Evolutionary conservation across 2,113 vertebrate species (phyloP).

Genomic region (Nothobranchius kuhntae): DNA sequence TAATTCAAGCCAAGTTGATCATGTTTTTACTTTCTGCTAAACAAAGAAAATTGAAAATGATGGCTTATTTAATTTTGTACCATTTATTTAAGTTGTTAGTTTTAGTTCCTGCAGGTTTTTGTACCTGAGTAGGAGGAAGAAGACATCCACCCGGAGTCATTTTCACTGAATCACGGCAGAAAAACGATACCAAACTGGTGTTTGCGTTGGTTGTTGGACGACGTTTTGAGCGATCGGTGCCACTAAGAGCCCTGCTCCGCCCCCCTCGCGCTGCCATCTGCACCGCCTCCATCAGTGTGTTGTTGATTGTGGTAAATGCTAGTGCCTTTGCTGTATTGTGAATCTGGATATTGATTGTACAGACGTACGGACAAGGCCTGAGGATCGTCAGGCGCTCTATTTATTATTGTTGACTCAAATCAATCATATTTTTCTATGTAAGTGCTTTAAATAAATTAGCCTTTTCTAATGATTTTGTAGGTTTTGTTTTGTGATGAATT

Average conservation of each 20-base stretch:
- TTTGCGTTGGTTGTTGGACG: conserved; percentile 7
- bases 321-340: conserved; percentile 84
- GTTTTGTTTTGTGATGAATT: neutral
- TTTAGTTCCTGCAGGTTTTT: no score
- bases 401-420: conserved; percentile 83
- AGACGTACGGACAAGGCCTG: conserved; percentile 74
- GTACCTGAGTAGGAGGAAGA: no score
- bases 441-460: conserved; percentile 84
- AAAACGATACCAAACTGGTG: neutral
- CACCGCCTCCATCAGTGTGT: conserved; percentile 60
- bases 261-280: conserved; percentile 20
- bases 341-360: conserved; percentile 83
- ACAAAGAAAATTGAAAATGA: no score
- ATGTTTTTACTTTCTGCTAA: no score
- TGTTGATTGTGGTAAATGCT: conserved; percentile 77
- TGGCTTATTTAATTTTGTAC: no score
- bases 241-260: conserved; percentile 15
- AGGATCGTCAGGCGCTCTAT: conserved; percentile 73
- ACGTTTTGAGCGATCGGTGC: neutral
- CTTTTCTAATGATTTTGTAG: conserved; percentile 66
- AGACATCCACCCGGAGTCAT: no score
- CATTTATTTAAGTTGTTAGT: no score
- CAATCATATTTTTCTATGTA: conserved; percentile 86
- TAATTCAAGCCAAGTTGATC: no score
- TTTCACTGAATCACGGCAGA: no score